A percentile compares a stretch with the other conserved stretches of the same genome.
Evolutionary conservation across 1,140 invertebrate genomes (phyloP).

Genomic region (Ceratosolen solmsi): DNA sequence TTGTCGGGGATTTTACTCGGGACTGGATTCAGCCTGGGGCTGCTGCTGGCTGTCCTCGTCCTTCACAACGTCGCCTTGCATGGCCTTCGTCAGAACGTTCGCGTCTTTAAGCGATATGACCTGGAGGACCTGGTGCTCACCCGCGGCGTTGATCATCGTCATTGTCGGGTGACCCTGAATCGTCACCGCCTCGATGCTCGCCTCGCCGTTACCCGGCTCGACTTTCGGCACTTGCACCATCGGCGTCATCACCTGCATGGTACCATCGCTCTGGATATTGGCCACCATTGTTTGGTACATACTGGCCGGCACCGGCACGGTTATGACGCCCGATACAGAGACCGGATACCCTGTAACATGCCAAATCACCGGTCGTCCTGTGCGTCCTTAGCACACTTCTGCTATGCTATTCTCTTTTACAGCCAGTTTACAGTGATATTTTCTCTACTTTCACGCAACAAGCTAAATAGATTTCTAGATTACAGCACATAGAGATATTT

Average conservation of each 20-base stretch:
- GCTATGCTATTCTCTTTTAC: not conserved
- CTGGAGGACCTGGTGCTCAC: conserved; percentile 85
- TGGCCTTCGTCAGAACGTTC: conserved; percentile 84
- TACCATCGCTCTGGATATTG: conserved; percentile 88
- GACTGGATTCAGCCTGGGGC: conserved; percentile 69
- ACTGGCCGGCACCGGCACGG: conserved; percentile 93
- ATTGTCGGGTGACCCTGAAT: conserved; percentile 80
- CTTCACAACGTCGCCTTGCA: conserved; percentile 77
- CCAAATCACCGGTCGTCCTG: conserved; percentile 56
- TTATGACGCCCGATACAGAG: conserved; percentile 94
- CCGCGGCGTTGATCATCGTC: conserved; percentile 82
- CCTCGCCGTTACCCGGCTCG: conserved; percentile 79
- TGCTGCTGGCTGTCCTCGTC: conserved; percentile 71
- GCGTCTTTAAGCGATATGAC: conserved; percentile 88
- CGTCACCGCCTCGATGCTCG: conserved; percentile 77
- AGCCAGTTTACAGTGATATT: not conserved
- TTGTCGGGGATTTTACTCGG: conserved; percentile 62
- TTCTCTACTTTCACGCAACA: conserved; percentile 10
- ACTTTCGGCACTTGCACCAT: conserved; percentile 85
- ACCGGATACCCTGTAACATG: conserved; percentile 83
- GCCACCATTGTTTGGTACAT: conserved; percentile 98
- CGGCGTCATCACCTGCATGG: conserved; percentile 85
- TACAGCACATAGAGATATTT: conserved; percentile 22
- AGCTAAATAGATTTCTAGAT: not conserved
- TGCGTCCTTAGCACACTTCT: conserved; percentile 21